Evolutionary conservation across 2,888 invertebrate species (phyloP), one percentile per base, ranked within the genome.

Genomic region (Maniola hyperantus): DNA sequence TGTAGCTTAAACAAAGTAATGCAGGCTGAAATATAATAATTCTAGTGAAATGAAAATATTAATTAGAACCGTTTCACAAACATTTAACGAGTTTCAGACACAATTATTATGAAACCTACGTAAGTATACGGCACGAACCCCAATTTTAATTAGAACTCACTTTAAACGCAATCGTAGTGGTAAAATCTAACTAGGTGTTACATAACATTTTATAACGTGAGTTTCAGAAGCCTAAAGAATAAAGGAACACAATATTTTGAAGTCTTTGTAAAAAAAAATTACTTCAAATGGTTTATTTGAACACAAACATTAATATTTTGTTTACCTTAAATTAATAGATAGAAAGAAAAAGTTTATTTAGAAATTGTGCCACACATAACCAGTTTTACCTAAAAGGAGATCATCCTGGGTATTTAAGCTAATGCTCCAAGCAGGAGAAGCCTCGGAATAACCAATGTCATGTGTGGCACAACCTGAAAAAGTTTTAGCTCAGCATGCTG

Each of bases 61-160:
- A 50, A 66, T 65, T 53, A 57, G 39, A 58, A 42, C 58, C 13
- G 58, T 58, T 53, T 46, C 46, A 59, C 48, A 61, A 33, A 64
- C 50, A 55, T 64, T 59, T 33, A 64, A 59, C 59, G 48, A 65
- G 51, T 46, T 20, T 39, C 36, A 44, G 13, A 59, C 59, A 34
- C 33, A 46, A 48, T 26, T 59, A 48, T 59, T 59, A 46, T 59
- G 59, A 59, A 57, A 59, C 39, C 26, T 34, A 34, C n/a, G 10
- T 48, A n/a, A n/a, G n/a, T n/a, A n/a, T n/a, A 26, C 51, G 18
- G 34, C 44, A 61, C 18, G 44, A 58, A 65, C 20, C 26, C 44
- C 13, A 46, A 53, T 62, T 64, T 61, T 58, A 62, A 65, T 61
- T 65, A 62, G 51, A 59, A 34, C 18, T 15, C 7, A 65, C 20